Base-by-base conservation (phyloP, 2,797 vertebrate genomes). In the Rhynchotus rufescens region DNA sequence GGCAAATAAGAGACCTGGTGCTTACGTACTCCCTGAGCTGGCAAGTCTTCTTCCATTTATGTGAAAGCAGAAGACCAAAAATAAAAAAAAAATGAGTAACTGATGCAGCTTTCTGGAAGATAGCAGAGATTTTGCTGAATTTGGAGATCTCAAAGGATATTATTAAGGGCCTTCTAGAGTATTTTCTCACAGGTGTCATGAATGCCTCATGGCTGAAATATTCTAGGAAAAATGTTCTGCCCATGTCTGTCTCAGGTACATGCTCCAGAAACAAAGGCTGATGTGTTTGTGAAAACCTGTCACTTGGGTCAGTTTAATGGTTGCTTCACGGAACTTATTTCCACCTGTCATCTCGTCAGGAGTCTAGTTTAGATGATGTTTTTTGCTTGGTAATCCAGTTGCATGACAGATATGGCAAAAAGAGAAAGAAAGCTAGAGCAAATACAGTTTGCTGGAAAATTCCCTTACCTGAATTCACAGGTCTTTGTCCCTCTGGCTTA, bases 381-480 rank as follows among this genome's bases (percentile, higher is more conserved):
- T 23, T 80, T 84, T 75, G 3, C 65, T 90, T 80, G 14, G 22
- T 59, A 68, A 38, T 89, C 66, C 44, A 64, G 2, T 67, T 74
- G 7, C 4, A 1, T 62, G 28, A 59, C 45, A 85, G 79, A 23
- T 72, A 59, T 20, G 25, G 25, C 56, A 87, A 80, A 88, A 80
- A 2, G 3, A 6, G 52, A 86, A 74, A 14, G 15, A 86, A 89
- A 82, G 36, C 45, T 83, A 59, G n/a, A 90, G 44, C 22, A 66
- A 86, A 89, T 42, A 25, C n/a, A 32, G 9, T 71, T 81, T 80
- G 15, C 36, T 88, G 52, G 82, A 84, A 84, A 81, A 84, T 84
- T 88, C 60, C 0, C 0, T 78, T 23, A 4, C 5, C 12, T 47
- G 10, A 9, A 87, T 66, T 49, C 4, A 1, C 7, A 38, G 36